Evolutionary conservation across 2,888 invertebrate species (phyloP).

Genomic region (Linnaemya vulpina): DNA sequence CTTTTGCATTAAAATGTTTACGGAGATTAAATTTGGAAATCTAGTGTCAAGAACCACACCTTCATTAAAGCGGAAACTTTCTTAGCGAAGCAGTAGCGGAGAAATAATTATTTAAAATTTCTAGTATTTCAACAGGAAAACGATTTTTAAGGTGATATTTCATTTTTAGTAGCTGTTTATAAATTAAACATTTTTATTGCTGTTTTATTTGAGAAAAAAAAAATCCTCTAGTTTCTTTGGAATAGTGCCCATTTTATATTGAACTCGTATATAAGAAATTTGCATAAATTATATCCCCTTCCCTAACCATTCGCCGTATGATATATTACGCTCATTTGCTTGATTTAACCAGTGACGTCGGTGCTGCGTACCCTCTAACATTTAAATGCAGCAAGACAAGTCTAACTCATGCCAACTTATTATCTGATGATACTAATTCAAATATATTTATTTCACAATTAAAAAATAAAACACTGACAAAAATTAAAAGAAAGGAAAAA

Average conservation of each 20-base stretch:
- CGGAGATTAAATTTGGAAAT: no score
- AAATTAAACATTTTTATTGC: not conserved
- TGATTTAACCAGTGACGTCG: not conserved
- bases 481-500: no score
- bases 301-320: not conserved
- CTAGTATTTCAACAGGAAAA: no score
- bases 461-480: not conserved
- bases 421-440: no score
- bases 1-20: no score
- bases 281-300: not conserved
- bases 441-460: slow-evolving; percentile 6
- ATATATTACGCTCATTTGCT: not conserved
- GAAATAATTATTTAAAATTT: no score
- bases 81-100: no score
- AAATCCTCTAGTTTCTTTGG: slow-evolving; percentile 8
- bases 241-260: slow-evolving; percentile 31
- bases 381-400: slow-evolving; percentile 7
- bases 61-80: no score
- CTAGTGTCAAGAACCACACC: no score
- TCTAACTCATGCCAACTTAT: no score
- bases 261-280: not conserved
- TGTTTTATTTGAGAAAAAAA: not conserved
- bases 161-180: no score
- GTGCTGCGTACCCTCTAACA: not conserved
- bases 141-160: no score